Evolutionary conservation across 1,140 invertebrate species (phyloP).

Genomic region (Scaptomyza graminum): DNA sequence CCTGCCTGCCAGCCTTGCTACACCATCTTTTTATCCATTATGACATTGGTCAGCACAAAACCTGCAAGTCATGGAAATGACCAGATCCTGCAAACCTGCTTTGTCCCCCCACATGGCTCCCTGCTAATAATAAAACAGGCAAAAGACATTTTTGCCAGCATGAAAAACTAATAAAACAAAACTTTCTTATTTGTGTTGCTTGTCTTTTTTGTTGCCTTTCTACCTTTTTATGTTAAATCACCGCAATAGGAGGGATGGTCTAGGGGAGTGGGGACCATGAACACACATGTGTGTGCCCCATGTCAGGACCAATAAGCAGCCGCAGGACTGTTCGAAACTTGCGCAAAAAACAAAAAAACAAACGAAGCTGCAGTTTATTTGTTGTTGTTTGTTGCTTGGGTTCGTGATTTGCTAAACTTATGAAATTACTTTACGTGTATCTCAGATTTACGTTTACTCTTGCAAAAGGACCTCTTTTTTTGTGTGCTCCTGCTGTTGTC

Average conservation of each 20-base stretch:
- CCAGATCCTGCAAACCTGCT: slow-evolving; percentile 7
- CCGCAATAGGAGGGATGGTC: slow-evolving; percentile 34
- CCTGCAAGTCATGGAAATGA: slow-evolving; percentile 76
- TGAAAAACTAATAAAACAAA: slow-evolving; percentile 83
- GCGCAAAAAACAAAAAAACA: slow-evolving; percentile 31
- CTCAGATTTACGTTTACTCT: slow-evolving; percentile 33
- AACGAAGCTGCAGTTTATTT: slow-evolving; percentile 7
- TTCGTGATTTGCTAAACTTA: slow-evolving; percentile 83
- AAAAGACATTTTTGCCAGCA: slow-evolving; percentile 58
- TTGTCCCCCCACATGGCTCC: background rate
- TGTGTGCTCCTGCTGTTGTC: slow-evolving; percentile 23
- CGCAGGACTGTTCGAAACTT: slow-evolving; percentile 65
- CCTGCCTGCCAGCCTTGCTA: slow-evolving; percentile 1
- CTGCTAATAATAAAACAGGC: slow-evolving; percentile 73
- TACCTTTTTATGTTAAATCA: slow-evolving; percentile 82
- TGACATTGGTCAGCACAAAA: slow-evolving; percentile 81
- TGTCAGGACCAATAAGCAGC: slow-evolving; percentile 78
- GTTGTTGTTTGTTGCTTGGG: slow-evolving; percentile 72
- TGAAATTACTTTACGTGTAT: slow-evolving; percentile 81
- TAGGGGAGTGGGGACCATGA: slow-evolving; percentile 22
- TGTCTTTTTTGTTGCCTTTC: slow-evolving; percentile 40
- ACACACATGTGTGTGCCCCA: slow-evolving; percentile 63
- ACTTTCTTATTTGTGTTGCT: slow-evolving; percentile 56
- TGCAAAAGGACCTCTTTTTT: background rate
- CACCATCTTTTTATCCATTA: slow-evolving; percentile 44